Evolutionary conservation across 2,113 vertebrate genomes (phyloP), one percentile per base, ranked within the genome.

Genomic region (Lepus americanus): DNA sequence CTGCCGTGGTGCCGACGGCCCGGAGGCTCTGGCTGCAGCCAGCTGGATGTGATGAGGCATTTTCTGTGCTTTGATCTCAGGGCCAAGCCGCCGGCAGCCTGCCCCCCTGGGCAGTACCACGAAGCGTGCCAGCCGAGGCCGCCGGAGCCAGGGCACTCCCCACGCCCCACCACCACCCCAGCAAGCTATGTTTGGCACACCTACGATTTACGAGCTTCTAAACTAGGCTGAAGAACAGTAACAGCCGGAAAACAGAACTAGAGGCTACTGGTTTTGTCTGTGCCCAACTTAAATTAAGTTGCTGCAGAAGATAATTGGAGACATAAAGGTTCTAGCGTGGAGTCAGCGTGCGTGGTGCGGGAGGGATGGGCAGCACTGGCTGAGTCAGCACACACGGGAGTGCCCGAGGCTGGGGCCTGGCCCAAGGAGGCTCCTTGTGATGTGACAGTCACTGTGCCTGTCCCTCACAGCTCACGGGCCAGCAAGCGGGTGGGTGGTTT

Each of bases 301-400:
- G 73, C 73, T 95, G 83, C 91, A 72, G 73, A 76, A 94, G 76
- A 44, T 96, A 96, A 95, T 73, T 95, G 79, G 79, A 87, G 94
- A 86, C 89, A 91, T 59, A 77, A 67, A 95, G 33, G 79, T 79
- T 59, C n/a, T 81, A 79, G 94, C 69, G 0, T 7, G n/a, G 9
- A 39, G 61, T 92, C 88, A 49, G 70, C 53, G 72, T 61, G n/a
- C 36, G 55, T 85, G 13, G 25, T 8, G 81, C 39, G 33, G 31
- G 76, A 81, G 14, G 77, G 88, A 87, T 83, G 33, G 81, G 72
- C 53, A 72, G 77, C 31, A 67, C 87, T 80, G 87, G 79, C 39
- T 94, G 80, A 59, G 17, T 4, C 9, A 39, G 31, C 20, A 66
- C 19, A 39, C 4, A n/a, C 13, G 84, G 61, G 29, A 55, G 25